These are phyloP conservation scores for Rhagonycha lutea DNA, from an alignment of 2,888 invertebrate genomes.

Conservation along the genomic window DNA sequence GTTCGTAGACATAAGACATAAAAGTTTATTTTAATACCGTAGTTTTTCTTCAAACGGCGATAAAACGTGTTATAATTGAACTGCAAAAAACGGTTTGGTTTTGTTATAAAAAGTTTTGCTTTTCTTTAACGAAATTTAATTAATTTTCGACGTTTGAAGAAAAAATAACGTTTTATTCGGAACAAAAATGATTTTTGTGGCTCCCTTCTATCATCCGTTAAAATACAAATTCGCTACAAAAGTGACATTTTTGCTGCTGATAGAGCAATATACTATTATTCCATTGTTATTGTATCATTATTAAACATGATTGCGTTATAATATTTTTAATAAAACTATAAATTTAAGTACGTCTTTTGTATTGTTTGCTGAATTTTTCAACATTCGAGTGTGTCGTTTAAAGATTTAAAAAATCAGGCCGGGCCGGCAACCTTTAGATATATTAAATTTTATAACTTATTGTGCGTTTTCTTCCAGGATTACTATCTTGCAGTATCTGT, in stretches of 20 bases:
- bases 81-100: no score
- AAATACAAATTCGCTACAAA: no score
- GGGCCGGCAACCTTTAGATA: not conserved
- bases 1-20: slow-evolving; percentile 51
- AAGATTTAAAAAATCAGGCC: not conserved
- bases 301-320: not conserved
- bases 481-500: not conserved
- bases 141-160: no score
- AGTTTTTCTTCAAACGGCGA: no score
- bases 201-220: no score
- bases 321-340: not conserved
- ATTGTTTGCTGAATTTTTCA: not conserved
- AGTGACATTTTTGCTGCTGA: no score
- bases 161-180: no score
- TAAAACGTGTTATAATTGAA: no score
- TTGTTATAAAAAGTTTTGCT: no score
- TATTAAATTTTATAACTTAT: not conserved
- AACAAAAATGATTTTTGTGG: no score
- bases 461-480: not conserved
- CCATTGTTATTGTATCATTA: not conserved
- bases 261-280: not conserved
- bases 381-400: not conserved
- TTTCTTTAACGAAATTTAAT: no score
- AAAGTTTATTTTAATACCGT: not conserved
- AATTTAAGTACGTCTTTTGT: not conserved